A percentile compares a stretch with the other conserved stretches of the same genome.
Evolutionary conservation across 35 echinoderm and acorn worm species (phyloP).

Genomic region (Amphiura filiformis): DNA sequence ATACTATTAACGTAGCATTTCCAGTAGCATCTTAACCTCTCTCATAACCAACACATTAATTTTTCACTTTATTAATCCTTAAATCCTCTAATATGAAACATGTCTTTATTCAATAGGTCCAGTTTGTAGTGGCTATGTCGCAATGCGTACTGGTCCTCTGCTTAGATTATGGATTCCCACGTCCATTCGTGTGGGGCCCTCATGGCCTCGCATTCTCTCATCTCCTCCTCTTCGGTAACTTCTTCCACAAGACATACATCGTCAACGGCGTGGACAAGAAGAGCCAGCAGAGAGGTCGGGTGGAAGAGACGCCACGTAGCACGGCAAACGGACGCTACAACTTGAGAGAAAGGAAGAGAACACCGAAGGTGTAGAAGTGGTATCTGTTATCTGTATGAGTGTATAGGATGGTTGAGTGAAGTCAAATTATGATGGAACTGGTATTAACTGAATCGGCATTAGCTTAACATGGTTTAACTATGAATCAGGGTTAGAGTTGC

Average conservation of each 20-base stretch:
- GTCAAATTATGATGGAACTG: too few relatives aligned
- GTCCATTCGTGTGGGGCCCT: constrained; percentile 51
- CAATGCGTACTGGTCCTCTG: constrained; percentile 46
- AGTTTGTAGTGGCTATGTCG: constrained; percentile 61
- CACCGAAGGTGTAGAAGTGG: not conserved
- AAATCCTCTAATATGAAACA: too few relatives aligned
- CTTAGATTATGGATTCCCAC: constrained; percentile 54
- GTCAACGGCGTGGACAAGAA: not conserved
- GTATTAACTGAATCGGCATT: too few relatives aligned
- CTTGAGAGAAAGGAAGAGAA: not conserved
- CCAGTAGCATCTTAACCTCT: too few relatives aligned
- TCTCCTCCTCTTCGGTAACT: constrained; percentile 95
- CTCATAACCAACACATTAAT: too few relatives aligned
- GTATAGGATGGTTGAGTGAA: too few relatives aligned
- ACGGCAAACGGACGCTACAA: not conserved
- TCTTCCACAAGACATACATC: constrained; percentile 69
- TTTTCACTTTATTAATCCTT: too few relatives aligned
- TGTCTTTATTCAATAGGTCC: constrained; percentile 30
- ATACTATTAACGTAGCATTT: too few relatives aligned
- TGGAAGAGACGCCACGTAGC: not conserved
- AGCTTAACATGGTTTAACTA: too few relatives aligned
- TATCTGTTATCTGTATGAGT: too few relatives aligned
- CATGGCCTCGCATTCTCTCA: constrained; percentile 72
- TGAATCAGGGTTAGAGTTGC: too few relatives aligned
- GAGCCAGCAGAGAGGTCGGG: not conserved